Conservation (phyloP, 2,888 invertebrate species). For the Coronaproctus castanopsis region DNA sequence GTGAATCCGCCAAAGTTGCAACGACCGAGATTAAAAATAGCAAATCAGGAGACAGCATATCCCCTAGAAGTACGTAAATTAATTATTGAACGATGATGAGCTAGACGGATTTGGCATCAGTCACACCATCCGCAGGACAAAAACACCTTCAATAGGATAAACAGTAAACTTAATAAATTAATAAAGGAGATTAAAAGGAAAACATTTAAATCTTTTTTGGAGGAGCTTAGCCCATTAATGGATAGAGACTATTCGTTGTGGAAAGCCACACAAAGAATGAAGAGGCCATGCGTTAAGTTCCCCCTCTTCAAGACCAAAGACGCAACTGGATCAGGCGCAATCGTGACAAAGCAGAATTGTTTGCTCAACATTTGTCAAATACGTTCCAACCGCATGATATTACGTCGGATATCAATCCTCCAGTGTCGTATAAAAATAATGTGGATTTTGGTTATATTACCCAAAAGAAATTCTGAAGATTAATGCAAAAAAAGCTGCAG, state of each 20-base stretch:
- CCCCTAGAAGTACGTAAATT: background rate
- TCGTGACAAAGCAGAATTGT: too few species aligned
- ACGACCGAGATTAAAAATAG: background rate
- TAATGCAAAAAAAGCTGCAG: background rate
- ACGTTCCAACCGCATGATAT: background rate
- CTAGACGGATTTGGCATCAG: background rate
- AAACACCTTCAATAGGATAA: background rate
- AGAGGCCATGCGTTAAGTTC: background rate
- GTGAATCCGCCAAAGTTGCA: background rate
- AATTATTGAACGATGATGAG: too few species aligned
- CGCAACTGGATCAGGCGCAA: background rate
- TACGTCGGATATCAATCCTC: background rate
- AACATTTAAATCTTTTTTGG: background rate
- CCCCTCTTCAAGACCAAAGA: background rate
- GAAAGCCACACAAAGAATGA: background rate
- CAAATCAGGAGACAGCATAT: background rate
- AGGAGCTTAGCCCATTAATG: background rate
- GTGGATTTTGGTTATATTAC: background rate
- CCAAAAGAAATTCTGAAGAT: background rate
- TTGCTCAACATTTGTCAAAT: too few species aligned
- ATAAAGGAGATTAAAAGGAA: background rate
- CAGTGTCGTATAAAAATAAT: background rate
- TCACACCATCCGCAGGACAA: background rate
- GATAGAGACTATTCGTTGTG: background rate
- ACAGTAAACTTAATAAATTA: background rate